phyloP scores from a whole-genome alignment of 2,888 invertebrate genomes.

The Lottia gigantea region DNA sequence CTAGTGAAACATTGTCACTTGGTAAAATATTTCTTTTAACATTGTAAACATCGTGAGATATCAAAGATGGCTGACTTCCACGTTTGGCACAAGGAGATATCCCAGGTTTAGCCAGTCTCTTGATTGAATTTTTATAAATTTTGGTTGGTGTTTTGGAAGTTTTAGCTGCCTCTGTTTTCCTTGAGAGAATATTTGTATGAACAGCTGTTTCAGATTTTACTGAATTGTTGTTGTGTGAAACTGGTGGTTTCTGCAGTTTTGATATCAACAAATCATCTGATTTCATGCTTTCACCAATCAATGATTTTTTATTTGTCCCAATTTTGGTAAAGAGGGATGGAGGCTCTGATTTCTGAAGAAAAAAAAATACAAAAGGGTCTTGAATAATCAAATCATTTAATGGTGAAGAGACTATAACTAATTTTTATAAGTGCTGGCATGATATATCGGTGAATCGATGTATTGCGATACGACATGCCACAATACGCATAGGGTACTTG shows the following conservation, averaged over 20 bases:
- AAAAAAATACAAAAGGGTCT: not conserved
- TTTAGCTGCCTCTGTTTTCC: not conserved
- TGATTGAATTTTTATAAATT: conserved; percentile 27
- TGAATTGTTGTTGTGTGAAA: not conserved
- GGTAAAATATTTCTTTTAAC: not conserved
- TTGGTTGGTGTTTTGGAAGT: conserved; percentile 32
- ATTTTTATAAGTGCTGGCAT: too few species aligned
- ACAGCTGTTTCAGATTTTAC: not conserved
- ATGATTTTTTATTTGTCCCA: not conserved
- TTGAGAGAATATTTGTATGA: not conserved
- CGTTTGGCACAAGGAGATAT: conserved; percentile 44
- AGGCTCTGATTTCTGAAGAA: not conserved
- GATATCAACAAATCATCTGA: not conserved
- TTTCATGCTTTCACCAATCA: not conserved
- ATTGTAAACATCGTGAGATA: not conserved
- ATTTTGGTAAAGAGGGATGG: not conserved
- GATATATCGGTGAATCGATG: too few species aligned
- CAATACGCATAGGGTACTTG: too few species aligned
- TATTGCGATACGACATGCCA: too few species aligned
- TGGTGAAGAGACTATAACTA: too few species aligned
- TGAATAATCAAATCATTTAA: too few species aligned
- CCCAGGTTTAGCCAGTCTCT: conserved; percentile 45
- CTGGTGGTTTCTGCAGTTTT: not conserved
- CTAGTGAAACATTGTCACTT: not conserved
- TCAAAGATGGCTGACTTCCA: conserved; percentile 10